Percentiles rank a stretch among this genome's conserved stretches.
These are phyloP conservation scores for Crossocerus cetratus DNA, from an alignment of 2,888 invertebrate genomes.

Conservation along the genomic window DNA sequence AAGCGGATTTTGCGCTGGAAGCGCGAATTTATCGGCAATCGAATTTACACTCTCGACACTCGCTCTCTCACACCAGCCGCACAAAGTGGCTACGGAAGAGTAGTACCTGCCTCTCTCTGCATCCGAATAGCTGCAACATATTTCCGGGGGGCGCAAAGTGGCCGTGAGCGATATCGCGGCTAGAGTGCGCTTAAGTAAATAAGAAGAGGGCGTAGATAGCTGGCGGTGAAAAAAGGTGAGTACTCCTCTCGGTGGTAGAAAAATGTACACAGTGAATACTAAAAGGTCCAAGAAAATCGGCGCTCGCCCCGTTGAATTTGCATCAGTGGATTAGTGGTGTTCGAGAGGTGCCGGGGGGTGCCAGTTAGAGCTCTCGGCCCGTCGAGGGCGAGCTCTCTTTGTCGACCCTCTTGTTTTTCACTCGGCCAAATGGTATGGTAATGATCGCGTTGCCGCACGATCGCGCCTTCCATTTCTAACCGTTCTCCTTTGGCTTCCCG, in stretches of 20 bases:
- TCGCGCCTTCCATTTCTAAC: conserved; percentile 7
- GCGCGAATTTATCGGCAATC: too few species aligned
- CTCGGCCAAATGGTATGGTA: conserved; percentile 38
- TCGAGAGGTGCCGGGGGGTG: conserved; percentile 39
- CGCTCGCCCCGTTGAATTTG: conserved; percentile 44
- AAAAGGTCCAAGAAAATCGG: conserved; percentile 42
- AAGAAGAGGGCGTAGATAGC: not conserved
- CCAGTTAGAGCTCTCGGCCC: conserved; percentile 32
- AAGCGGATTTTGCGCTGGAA: too few species aligned
- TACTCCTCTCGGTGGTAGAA: conserved; percentile 16
- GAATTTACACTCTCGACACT: too few species aligned
- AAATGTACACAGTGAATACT: conserved; percentile 28
- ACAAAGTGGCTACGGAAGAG: too few species aligned
- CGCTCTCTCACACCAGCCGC: too few species aligned
- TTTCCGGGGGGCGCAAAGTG: too few species aligned
- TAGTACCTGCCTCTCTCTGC: too few species aligned
- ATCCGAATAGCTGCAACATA: too few species aligned
- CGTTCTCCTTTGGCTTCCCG: conserved; percentile 10
- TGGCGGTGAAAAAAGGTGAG: conserved; percentile 15
- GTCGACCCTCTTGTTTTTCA: conserved; percentile 24
- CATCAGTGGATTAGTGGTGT: conserved; percentile 51
- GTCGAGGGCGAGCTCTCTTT: conserved; percentile 29
- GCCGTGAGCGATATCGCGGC: too few species aligned
- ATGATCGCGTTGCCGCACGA: conserved; percentile 44
- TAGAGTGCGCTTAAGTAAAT: conserved; percentile 13